Base-by-base conservation (phyloP, 2,113 vertebrate genomes). In the Poeciliopsis occidentalis region DNA sequence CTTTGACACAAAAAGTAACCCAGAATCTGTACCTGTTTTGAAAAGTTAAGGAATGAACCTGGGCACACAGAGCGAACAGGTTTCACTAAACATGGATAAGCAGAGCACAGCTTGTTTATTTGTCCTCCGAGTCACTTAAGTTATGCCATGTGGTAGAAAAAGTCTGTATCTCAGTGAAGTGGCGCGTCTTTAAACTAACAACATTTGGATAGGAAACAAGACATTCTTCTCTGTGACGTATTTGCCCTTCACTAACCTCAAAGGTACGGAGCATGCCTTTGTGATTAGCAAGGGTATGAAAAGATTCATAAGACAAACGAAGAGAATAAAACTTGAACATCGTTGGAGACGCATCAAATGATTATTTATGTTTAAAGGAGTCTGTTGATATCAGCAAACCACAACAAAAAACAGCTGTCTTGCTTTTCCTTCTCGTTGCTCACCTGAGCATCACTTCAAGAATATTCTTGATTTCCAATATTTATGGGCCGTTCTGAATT, bases 131-230 rank as follows among this genome's bases (percentile, higher is more conserved):
- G 81, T 73, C 41, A 44, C 15, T 44, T 17, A 44, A 44, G 15
- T 44, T 17, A 44, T 4, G 4, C 41, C 13, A 15, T 75, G 82
- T 85, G 85, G 71, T 39, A 44, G 37, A 31, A 75, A 79, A 75
- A 67, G 47, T 19, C 73, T 15, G 3, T 2, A 37, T 62, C 75
- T 39, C 32, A 1, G 69, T 19, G 41, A 64, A 71, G 47, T 37
- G 67, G 70, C 30, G 73, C 30, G n/a, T 74, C 74, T 79, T 71
- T 19, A 69, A 62, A 24, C 71, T 68, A 32, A 76, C 41, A 84
- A 79, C 75, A 85, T 31, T 66, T 60, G 22, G 41, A 64, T 69
- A 75, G 78, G 81, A 85, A 88, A 81, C 67, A 75, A 79, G 41
- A 44, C 41, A 15, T 83, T 71, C 37, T 8, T 30, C 73, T 75